phyloP scores from a whole-genome alignment of 2,797 vertebrate genomes.

The Ctenosaura bakeri region DNA sequence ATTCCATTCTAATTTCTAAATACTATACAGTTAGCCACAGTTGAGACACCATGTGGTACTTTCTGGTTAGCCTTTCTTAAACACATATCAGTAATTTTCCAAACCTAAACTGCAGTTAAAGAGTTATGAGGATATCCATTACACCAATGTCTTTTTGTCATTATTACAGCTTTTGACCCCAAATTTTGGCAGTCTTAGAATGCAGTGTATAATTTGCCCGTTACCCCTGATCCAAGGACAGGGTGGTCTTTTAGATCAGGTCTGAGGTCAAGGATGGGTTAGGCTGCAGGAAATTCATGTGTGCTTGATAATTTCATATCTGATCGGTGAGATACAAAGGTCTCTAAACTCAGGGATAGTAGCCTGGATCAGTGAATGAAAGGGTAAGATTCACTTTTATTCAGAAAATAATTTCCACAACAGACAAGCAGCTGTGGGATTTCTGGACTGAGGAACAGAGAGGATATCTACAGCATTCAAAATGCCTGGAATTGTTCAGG shows the following conservation, averaged over 20 bases:
- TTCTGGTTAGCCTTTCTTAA: conserved; percentile 62
- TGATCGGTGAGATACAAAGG: rapidly evolving
- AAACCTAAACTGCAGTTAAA: conserved; percentile 60
- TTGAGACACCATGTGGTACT: conserved; percentile 51
- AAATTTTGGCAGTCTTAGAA: conserved; percentile 42
- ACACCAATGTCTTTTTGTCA: conserved; percentile 57
- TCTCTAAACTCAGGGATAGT: not conserved
- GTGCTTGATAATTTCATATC: not conserved
- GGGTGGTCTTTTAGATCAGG: conserved; percentile 42
- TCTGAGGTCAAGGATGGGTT: not conserved
- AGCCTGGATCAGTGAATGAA: not conserved
- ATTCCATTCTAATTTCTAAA: conserved; percentile 59
- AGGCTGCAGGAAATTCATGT: conserved; percentile 13
- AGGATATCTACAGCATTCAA: not conserved
- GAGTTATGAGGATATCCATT: conserved; percentile 64
- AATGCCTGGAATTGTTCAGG: not conserved
- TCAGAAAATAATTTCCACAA: not conserved
- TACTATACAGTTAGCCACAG: conserved; percentile 52
- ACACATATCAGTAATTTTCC: conserved; percentile 51
- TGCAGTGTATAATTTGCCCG: conserved; percentile 47
- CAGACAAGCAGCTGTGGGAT: not conserved
- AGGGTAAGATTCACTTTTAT: not conserved
- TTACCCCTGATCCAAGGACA: conserved; percentile 47
- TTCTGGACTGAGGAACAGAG: not conserved
- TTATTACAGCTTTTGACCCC: conserved; percentile 45